Base-by-base conservation (phyloP, 2,888 invertebrate species). In the Pristionchus japonicus region DNA sequence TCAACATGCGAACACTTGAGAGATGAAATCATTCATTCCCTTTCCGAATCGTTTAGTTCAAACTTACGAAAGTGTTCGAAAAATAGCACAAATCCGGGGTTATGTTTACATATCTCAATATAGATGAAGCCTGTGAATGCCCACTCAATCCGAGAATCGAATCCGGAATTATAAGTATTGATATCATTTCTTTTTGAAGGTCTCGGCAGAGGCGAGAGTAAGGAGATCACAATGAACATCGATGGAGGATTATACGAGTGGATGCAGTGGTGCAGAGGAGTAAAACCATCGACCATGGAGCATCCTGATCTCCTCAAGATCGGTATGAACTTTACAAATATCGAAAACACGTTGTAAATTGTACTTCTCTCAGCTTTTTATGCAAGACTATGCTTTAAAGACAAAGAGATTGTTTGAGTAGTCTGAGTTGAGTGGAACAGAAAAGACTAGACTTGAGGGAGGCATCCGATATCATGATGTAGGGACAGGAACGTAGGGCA, bases 231-330 rank as follows among this genome's bases (percentile, higher is more conserved):
- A 91, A 96, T 97, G 43, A 96, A 96, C 92, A 96, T 98, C 27
- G 98, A 98, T 94, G 97, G 98, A 0, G 97, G 97, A 0, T 95
- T 98, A 67, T 98, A 98, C 95, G 98, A 98, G 95, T 98, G 97
- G 97, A 96, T 97, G 94, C 96, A 96, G 52, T 98, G 98, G 98
- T 97, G 98, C 95, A 96, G 96, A 0, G 96, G 96, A 89, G 96
- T 96, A 0, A 95, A 96, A 93, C 97, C 97, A 4, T 96, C 96
- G 34, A 98, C 97, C 96, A 96, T 98, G 96, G 96, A 96, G 0
- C 95, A 93, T 0, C 91, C 92, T 0, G 95, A 95, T 87, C 91
- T 95, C 52, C 87, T 84, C 20, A 90, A 90, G 83, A 52, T 91
- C 0, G 91, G 91, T 89, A 23, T 64, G 85, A 27, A 23, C 47